These are phyloP conservation scores for Miltochrista miniata DNA, from an alignment of 2,888 invertebrate species.

Conservation along the genomic window DNA sequence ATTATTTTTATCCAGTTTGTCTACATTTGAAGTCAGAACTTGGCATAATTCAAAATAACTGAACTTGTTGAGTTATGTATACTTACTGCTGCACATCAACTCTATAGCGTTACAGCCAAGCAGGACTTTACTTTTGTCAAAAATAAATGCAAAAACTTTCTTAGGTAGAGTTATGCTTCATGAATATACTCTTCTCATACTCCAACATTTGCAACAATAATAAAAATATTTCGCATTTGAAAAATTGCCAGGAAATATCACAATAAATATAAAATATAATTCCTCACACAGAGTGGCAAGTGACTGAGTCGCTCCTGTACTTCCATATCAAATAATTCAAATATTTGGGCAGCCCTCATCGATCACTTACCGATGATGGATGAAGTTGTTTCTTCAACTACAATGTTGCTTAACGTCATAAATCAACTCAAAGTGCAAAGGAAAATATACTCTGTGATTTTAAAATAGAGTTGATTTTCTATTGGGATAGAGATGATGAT, in stretches of 20 bases:
- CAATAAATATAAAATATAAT: slow-evolving; percentile 31
- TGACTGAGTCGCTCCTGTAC: slow-evolving; percentile 43
- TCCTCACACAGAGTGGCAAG: slow-evolving; percentile 49
- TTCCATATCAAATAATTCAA: slow-evolving; percentile 75
- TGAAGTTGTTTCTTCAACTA: slow-evolving; percentile 54
- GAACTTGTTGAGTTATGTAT: too few species aligned
- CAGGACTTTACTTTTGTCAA: too few species aligned
- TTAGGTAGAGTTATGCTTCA: too few species aligned
- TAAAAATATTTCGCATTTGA: background rate
- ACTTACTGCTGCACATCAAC: too few species aligned
- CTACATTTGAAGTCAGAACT: too few species aligned
- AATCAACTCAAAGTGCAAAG: background rate
- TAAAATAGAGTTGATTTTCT: slow-evolving; percentile 16
- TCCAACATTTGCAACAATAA: background rate
- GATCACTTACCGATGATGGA: slow-evolving; percentile 80
- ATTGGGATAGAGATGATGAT: background rate
- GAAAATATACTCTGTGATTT: slow-evolving; percentile 11
- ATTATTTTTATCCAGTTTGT: too few species aligned
- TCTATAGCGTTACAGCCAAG: too few species aligned
- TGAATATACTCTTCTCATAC: background rate
- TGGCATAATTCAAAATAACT: too few species aligned
- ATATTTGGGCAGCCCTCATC: slow-evolving; percentile 79
- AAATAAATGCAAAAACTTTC: too few species aligned
- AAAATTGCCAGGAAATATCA: slow-evolving; percentile 14
- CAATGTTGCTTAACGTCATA: slow-evolving; percentile 31